Evolutionary conservation across 2,888 invertebrate species (phyloP).

Genomic region (Anticlea derivata): DNA sequence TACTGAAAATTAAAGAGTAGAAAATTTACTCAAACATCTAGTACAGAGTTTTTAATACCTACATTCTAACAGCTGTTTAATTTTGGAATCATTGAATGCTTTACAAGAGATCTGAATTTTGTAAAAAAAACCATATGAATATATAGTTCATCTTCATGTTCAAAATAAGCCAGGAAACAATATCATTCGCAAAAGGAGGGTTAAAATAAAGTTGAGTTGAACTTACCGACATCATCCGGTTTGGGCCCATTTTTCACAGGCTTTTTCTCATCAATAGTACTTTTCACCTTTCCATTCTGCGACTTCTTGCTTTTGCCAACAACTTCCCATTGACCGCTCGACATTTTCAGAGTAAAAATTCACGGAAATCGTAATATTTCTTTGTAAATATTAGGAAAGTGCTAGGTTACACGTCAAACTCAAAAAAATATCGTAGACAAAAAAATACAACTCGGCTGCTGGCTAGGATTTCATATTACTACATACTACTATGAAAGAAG

Average conservation of each 20-base stretch:
- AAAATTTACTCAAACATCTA: too few species aligned
- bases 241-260: conserved; percentile 86
- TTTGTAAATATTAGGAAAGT: conserved; percentile 73
- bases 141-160: background rate
- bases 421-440: conserved; percentile 53
- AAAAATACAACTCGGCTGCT: too few species aligned
- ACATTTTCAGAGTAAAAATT: conserved; percentile 59
- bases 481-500: background rate
- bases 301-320: conserved; percentile 87
- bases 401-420: conserved; percentile 78
- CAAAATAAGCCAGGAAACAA: background rate
- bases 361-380: conserved; percentile 47
- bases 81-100: background rate
- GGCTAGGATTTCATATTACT: too few species aligned
- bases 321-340: conserved; percentile 87
- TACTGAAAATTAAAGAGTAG: conserved; percentile 69
- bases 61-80: conserved; percentile 3
- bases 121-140: too few species aligned
- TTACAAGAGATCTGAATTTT: too few species aligned
- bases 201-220: conserved; percentile 9
- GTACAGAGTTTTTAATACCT: background rate
- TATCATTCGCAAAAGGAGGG: conserved; percentile 14
- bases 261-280: conserved; percentile 85
- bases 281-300: conserved; percentile 79
- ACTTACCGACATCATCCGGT: conserved; percentile 90